These are phyloP conservation scores for Copidosoma floridanum DNA, from an alignment of 1,140 invertebrate species.

Conservation along the genomic window DNA sequence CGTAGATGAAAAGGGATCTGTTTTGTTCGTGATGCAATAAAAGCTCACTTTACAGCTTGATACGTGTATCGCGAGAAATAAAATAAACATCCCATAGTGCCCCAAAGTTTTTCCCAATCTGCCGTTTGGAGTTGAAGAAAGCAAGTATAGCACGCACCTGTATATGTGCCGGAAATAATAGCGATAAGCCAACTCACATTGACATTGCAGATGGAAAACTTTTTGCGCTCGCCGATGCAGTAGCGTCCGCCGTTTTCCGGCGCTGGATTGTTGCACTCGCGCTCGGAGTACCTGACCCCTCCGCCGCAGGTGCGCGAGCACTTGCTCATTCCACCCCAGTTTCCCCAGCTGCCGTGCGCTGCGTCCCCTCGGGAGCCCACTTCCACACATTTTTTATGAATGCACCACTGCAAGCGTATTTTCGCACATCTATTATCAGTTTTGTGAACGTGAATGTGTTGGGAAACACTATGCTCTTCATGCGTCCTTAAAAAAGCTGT, in stretches of 20 bases:
- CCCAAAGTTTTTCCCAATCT: no score
- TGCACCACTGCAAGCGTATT: constrained; percentile 64
- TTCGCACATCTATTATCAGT: no score
- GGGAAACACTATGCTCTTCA: no score
- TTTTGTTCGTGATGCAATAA: no score
- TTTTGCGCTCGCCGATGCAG: constrained; percentile 58
- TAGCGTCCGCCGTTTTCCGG: constrained; percentile 65
- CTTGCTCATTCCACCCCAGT: constrained; percentile 58
- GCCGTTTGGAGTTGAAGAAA: no score
- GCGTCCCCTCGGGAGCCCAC: constrained; percentile 63
- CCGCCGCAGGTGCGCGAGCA: constrained; percentile 68
- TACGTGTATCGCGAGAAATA: no score
- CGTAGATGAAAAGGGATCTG: no score
- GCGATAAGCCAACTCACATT: constrained; percentile 47
- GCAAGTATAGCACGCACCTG: not conserved
- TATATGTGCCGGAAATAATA: not conserved
- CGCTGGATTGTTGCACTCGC: constrained; percentile 59
- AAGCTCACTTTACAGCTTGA: no score
- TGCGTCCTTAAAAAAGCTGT: no score
- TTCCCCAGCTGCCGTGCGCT: constrained; percentile 67
- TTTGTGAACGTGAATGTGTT: constrained; percentile 1
- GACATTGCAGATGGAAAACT: constrained; percentile 63
- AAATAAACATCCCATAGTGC: no score
- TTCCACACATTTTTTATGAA: constrained; percentile 62
- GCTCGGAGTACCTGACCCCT: constrained; percentile 56